Conservation (phyloP, 2,797 vertebrate genomes). For the Myotis pilosus region DNA sequence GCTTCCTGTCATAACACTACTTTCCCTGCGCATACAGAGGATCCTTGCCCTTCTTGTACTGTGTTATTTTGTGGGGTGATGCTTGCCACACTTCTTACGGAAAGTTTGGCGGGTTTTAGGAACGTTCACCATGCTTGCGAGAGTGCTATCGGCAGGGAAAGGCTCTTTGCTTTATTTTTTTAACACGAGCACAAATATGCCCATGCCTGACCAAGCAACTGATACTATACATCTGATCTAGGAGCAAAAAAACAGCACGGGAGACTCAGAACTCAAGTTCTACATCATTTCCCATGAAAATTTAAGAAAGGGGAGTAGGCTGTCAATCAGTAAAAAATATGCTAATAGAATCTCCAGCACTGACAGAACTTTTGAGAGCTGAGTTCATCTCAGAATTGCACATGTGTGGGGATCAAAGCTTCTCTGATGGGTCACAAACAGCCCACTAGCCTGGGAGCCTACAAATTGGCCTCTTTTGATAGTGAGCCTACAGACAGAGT, state of each 20-base stretch:
- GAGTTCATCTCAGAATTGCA: background rate
- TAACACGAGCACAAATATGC: background rate
- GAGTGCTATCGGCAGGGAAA: too few species aligned
- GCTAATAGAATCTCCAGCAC: background rate
- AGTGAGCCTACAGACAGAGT: background rate
- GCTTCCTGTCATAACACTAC: too few species aligned
- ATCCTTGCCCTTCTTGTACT: too few species aligned
- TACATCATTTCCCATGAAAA: conserved; percentile 23
- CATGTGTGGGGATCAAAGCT: background rate
- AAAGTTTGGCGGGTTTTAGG: too few species aligned
- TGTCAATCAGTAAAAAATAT: background rate
- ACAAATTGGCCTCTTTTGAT: background rate
- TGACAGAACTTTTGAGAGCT: background rate
- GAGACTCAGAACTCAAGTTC: background rate
- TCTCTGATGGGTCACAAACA: background rate
- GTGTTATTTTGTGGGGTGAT: too few species aligned
- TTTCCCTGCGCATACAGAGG: too few species aligned
- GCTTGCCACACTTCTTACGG: too few species aligned
- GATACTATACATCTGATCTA: background rate
- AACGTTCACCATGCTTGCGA: too few species aligned
- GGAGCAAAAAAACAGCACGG: background rate
- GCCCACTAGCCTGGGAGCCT: background rate
- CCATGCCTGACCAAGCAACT: background rate
- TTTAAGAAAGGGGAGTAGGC: background rate
- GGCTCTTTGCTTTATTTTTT: background rate